Percentiles rank a stretch among this genome's conserved stretches.
These are phyloP conservation scores for Sphaeridia pumilis DNA, from an alignment of 2,888 invertebrate genomes.

Conservation along the genomic window DNA sequence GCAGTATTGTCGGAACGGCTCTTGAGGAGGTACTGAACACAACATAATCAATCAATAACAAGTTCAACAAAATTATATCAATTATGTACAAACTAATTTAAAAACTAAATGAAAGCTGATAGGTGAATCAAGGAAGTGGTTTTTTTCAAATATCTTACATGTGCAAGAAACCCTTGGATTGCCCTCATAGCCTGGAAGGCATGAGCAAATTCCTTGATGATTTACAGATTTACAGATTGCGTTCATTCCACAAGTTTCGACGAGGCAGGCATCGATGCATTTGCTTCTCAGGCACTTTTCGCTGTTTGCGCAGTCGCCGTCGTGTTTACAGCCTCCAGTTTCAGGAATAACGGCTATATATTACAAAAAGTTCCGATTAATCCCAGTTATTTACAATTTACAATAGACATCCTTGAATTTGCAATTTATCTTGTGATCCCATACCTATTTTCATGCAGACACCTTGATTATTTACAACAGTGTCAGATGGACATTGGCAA, in stretches of 20 bases:
- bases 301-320: constrained; percentile 60
- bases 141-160: constrained; percentile 26
- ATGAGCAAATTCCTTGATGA: constrained; percentile 65
- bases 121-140: too few species aligned
- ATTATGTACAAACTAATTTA: neutral
- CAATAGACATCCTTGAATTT: neutral
- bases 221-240: constrained; percentile 64
- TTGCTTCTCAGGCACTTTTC: constrained; percentile 63
- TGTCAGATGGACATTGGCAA: constrained; percentile 74
- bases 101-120: too few species aligned
- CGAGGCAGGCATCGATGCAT: constrained; percentile 66
- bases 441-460: constrained; percentile 52
- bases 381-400: too few species aligned
- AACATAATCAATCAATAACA: too few species aligned
- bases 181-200: constrained; percentile 55
- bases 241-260: constrained; percentile 68
- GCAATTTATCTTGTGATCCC: constrained; percentile 5
- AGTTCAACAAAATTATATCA: too few species aligned
- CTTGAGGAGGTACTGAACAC: constrained; percentile 38
- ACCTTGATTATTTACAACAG: constrained; percentile 58
- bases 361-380: neutral
- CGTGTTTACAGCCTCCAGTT: constrained; percentile 41
- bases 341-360: constrained; percentile 42
- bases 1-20: constrained; percentile 51
- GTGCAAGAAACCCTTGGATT: constrained; percentile 31